Evolutionary conservation across 2,888 invertebrate genomes (phyloP).

Genomic region (Xestia ashworthii): DNA sequence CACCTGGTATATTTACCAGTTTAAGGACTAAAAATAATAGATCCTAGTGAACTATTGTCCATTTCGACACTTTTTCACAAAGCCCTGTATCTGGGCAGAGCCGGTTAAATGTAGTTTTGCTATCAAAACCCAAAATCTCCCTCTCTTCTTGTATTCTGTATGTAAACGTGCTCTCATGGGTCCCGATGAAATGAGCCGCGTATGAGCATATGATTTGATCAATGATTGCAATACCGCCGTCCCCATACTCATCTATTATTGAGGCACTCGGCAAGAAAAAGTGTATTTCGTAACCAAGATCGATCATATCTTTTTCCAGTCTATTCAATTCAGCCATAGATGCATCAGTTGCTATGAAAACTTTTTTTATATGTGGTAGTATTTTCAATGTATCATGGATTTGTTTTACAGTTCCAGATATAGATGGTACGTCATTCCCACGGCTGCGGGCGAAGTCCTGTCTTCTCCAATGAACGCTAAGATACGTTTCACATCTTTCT

Average conservation of each 20-base stretch:
- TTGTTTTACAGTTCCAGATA: conserved; percentile 94
- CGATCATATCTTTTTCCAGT: conserved; percentile 84
- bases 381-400: conserved; percentile 91
- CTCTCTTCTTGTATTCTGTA: conserved; percentile 99
- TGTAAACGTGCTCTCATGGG: conserved; percentile 98
- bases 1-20: not conserved
- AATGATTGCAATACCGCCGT: conserved; percentile 97
- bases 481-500: conserved; percentile 92
- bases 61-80: conserved; percentile 94
- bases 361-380: conserved; percentile 76
- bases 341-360: conserved; percentile 97
- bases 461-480: conserved; percentile 96
- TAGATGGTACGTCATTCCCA: conserved; percentile 93
- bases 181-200: conserved; percentile 97
- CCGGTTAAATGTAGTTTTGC: conserved; percentile 96
- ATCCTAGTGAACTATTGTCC: conserved; percentile 92
- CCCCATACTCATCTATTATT: conserved; percentile 91
- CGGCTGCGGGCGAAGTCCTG: conserved; percentile 96
- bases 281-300: conserved; percentile 76
- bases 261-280: conserved; percentile 82
- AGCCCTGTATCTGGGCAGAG: conserved; percentile 92
- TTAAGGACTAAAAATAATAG: not conserved
- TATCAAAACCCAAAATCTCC: conserved; percentile 97
- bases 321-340: conserved; percentile 89
- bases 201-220: conserved; percentile 99